These are phyloP conservation scores for Neuroterus valhalla DNA, from an alignment of 1,140 invertebrate genomes.

Conservation along the genomic window DNA sequence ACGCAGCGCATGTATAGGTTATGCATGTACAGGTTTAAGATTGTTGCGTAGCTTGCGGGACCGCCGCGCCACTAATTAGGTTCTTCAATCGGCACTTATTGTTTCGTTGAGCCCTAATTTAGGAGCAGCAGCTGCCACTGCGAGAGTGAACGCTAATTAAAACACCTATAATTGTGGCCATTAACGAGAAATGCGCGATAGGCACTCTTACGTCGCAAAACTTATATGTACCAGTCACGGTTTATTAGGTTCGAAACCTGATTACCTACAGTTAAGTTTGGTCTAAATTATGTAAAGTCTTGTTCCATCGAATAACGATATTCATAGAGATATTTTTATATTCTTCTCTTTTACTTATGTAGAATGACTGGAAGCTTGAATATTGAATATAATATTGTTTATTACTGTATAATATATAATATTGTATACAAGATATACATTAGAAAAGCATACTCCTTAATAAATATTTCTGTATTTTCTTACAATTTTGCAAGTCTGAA, in stretches of 20 bases:
- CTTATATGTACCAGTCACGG: slow-evolving; percentile 18
- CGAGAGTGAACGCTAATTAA: slow-evolving; percentile 65
- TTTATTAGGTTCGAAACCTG: slow-evolving; percentile 19
- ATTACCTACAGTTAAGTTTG: not conserved
- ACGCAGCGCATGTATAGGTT: not conserved
- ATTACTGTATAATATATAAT: too few relatives aligned
- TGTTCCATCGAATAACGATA: too few relatives aligned
- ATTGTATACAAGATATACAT: too few relatives aligned
- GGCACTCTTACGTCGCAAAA: slow-evolving; percentile 11
- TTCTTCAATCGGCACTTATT: slow-evolving; percentile 68
- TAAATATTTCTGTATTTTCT: too few relatives aligned
- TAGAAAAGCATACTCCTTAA: too few relatives aligned
- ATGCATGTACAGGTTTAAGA: not conserved
- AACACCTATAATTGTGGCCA: slow-evolving; percentile 69
- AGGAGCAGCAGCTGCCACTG: slow-evolving; percentile 58
- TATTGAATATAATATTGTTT: too few relatives aligned
- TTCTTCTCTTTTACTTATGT: too few relatives aligned
- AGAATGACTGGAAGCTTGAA: too few relatives aligned
- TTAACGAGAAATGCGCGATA: slow-evolving; percentile 63
- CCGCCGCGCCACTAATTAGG: slow-evolving; percentile 59
- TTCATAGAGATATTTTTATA: too few relatives aligned
- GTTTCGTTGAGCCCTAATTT: slow-evolving; percentile 65
- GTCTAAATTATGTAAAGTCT: too few relatives aligned
- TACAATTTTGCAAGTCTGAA: too few relatives aligned
- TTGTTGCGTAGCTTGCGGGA: slow-evolving; percentile 40